Conservation (phyloP, 2,797 vertebrate genomes). For the Nasua narica region DNA sequence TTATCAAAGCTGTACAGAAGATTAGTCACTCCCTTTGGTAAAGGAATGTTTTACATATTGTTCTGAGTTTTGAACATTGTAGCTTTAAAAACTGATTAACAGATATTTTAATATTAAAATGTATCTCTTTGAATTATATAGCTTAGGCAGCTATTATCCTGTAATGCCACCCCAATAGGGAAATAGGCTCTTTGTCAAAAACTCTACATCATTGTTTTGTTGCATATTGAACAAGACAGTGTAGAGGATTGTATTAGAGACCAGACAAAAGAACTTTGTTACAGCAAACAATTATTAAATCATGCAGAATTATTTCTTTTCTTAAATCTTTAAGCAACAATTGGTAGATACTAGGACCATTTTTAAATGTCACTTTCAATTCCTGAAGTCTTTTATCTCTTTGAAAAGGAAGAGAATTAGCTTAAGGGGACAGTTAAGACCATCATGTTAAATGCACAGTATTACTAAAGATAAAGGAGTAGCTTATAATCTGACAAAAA, state of each 20-base stretch:
- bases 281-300: conserved; percentile 73
- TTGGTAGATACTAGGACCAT: conserved; percentile 46
- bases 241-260: conserved; percentile 46
- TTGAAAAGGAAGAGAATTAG: conserved; percentile 64
- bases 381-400: conserved; percentile 58
- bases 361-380: conserved; percentile 58
- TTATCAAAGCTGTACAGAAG: conserved; percentile 83
- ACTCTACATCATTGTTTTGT: conserved; percentile 78
- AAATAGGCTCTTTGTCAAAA: conserved; percentile 61
- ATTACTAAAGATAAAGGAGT: conserved; percentile 47
- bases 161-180: conserved; percentile 69
- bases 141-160: conserved; percentile 71
- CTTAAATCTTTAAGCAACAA: conserved; percentile 65
- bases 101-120: conserved; percentile 76
- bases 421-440: conserved; percentile 57
- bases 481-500: conserved; percentile 66
- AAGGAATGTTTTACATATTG: conserved; percentile 80
- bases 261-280: conserved; percentile 62
- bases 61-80: conserved; percentile 74
- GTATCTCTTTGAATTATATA: conserved; percentile 80
- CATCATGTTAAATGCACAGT: conserved; percentile 38
- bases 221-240: conserved; percentile 66
- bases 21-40: conserved; percentile 80
- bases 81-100: conserved; percentile 80
- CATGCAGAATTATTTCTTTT: conserved; percentile 61